Evolutionary conservation across 1,140 invertebrate species (phyloP).

Genomic region (roundworm (Caenorhabditis elegans)): DNA sequence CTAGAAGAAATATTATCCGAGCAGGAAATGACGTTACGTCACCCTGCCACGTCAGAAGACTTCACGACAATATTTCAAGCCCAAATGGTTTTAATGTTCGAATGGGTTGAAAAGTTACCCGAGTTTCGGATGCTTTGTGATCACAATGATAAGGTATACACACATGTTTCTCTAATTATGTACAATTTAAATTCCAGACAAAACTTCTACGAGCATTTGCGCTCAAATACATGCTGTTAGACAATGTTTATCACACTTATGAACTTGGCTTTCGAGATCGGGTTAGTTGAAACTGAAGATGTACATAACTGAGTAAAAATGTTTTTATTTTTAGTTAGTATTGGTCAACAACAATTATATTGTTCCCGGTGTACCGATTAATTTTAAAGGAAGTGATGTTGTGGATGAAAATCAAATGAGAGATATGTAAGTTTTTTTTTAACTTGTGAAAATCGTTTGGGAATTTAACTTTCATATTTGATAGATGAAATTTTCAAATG

Average conservation of each 20-base stretch:
- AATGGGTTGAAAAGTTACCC: slow-evolving; percentile 52
- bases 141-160: slow-evolving; percentile 50
- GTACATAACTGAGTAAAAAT: not conserved
- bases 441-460: too few relatives aligned
- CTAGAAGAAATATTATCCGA: slow-evolving; percentile 58
- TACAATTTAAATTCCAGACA: slow-evolving; percentile 48
- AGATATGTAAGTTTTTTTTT: slow-evolving; percentile 47
- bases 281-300: not conserved
- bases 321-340: not conserved
- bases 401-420: not conserved
- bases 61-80: slow-evolving; percentile 48
- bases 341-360: slow-evolving; percentile 38
- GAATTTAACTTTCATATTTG: too few relatives aligned
- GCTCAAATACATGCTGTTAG: slow-evolving; percentile 55
- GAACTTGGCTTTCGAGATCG: slow-evolving; percentile 45
- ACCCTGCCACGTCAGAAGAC: slow-evolving; percentile 51
- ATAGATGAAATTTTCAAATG: too few relatives aligned
- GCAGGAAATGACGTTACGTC: slow-evolving; percentile 45
- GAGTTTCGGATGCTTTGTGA: slow-evolving; percentile 51
- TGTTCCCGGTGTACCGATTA: not conserved
- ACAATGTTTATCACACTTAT: slow-evolving; percentile 62
- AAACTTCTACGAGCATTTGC: slow-evolving; percentile 55
- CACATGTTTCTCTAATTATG: not conserved
- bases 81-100: slow-evolving; percentile 56
- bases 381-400: not conserved